Evolutionary conservation across 2,888 invertebrate species (phyloP).

Genomic region (Chirona hameri): DNA sequence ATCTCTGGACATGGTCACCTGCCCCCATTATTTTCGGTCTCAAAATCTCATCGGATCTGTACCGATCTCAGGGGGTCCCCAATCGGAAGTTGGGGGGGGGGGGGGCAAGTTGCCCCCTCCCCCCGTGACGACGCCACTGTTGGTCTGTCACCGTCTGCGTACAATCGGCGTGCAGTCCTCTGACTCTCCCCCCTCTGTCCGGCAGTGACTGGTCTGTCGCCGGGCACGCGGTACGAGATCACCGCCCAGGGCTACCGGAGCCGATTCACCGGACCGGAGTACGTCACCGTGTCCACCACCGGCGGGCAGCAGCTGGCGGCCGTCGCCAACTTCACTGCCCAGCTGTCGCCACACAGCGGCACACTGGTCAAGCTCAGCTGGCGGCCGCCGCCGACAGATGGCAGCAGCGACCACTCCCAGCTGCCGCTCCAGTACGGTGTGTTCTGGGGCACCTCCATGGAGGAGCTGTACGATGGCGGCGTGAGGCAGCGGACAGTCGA

Average conservation of each 20-base stretch:
- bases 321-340: constrained; percentile 41
- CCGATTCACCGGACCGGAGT: constrained; percentile 40
- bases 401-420: constrained; percentile 39
- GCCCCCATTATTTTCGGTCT: no score
- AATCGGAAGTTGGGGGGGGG: no score
- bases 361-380: constrained; percentile 60
- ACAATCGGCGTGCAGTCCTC: no score
- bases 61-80: no score
- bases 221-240: constrained; percentile 56
- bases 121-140: no score
- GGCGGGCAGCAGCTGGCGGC: constrained; percentile 40
- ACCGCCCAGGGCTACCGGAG: constrained; percentile 51
- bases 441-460: constrained; percentile 61
- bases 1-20: no score
- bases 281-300: constrained; percentile 38
- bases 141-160: no score
- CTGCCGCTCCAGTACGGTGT: constrained; percentile 61
- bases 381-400: constrained; percentile 58
- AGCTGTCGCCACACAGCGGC: constrained; percentile 52
- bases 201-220: constrained; percentile 55
- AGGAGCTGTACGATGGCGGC: constrained; percentile 58
- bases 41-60: no score
- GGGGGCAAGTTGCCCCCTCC: no score
- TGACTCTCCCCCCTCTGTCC: neutral
- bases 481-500: constrained; percentile 51